Evolutionary conservation across 1,140 invertebrate genomes (phyloP).

Genomic region (Aphelinus certus): DNA sequence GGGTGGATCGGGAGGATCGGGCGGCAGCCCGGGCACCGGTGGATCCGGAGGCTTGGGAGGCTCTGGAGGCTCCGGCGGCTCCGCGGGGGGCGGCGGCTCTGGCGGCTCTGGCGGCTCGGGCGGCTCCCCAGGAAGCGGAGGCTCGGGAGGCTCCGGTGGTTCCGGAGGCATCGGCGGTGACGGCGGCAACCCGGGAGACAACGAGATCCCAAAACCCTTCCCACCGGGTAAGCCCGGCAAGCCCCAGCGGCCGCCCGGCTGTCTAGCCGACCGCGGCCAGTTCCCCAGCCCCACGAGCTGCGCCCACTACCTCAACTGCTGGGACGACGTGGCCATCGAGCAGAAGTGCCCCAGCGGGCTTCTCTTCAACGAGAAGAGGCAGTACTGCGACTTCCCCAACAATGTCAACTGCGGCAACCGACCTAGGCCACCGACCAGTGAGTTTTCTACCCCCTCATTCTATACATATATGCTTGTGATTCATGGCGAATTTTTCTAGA

Average conservation of each 20-base stretch:
- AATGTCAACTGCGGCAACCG: conserved; percentile 72
- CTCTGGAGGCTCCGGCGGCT: not conserved
- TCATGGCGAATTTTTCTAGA: too few relatives aligned
- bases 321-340: conserved; percentile 74
- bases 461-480: too few relatives aligned
- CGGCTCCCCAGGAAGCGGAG: not conserved
- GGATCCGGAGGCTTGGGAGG: not conserved
- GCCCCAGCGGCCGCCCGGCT: conserved; percentile 48
- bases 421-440: conserved; percentile 57
- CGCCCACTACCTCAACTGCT: conserved; percentile 75
- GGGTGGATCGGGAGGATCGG: not conserved
- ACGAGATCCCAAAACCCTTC: conserved; percentile 34
- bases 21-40: not conserved
- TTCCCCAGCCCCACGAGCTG: conserved; percentile 71
- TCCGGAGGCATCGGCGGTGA: not conserved
- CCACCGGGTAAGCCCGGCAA: conserved; percentile 25
- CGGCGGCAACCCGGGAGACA: conserved; percentile 33
- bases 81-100: not conserved
- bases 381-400: conserved; percentile 72
- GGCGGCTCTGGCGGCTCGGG: not conserved
- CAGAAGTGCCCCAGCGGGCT: conserved; percentile 72
- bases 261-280: conserved; percentile 65
- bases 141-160: not conserved
- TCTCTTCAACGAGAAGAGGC: conserved; percentile 69
- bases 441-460: conserved; percentile 36